Conservation (phyloP, 2,797 vertebrate species). For the Eptatretus atami region DNA sequence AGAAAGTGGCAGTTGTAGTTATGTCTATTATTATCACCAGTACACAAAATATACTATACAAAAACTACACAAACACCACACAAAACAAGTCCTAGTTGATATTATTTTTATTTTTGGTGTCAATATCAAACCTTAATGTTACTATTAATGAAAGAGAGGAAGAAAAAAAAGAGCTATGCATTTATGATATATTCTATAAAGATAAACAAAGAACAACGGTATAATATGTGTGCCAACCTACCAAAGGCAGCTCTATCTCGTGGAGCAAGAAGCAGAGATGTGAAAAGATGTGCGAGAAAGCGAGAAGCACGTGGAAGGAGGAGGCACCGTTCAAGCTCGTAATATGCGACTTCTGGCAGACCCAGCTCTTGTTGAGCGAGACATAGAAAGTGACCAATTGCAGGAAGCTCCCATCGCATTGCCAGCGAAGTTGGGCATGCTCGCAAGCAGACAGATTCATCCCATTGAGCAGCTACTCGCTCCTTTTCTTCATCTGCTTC, state of each 20-base stretch:
- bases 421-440: conserved; percentile 39
- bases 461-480: conserved; percentile 87
- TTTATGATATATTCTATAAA: no score
- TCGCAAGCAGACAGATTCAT: conserved; percentile 37
- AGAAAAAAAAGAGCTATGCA: no score
- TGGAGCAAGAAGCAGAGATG: conserved; percentile 48
- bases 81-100: no score
- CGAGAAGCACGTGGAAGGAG: conserved; percentile 72
- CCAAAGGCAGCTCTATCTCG: conserved; percentile 12
- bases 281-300: conserved; percentile 83
- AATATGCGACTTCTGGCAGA: conserved; percentile 84
- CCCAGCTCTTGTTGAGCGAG: conserved; percentile 70
- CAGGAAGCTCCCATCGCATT: conserved; percentile 82
- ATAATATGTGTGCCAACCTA: no score
- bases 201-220: no score
- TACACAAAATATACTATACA: no score
- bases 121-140: no score
- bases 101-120: no score
- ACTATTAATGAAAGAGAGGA: no score
- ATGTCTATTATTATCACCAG: no score
- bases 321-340: conserved; percentile 75
- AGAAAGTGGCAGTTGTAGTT: no score
- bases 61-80: no score
- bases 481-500: conserved; percentile 72
- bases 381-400: conserved; percentile 87